Evolutionary conservation across 2,113 vertebrate genomes (phyloP).

Genomic region (Lanius collurio): DNA sequence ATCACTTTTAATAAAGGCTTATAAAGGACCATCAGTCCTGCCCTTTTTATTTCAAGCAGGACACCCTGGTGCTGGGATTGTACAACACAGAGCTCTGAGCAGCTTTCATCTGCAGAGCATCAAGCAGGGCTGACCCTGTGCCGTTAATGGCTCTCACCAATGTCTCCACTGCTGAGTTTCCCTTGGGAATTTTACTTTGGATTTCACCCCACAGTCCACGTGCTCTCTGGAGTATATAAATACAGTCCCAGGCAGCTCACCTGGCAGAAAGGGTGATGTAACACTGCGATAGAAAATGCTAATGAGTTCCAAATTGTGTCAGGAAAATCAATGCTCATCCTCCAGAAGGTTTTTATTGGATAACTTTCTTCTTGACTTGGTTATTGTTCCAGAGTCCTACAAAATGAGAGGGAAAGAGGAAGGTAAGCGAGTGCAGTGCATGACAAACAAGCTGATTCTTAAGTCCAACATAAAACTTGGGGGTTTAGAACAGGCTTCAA

Average conservation of each 20-base stretch:
- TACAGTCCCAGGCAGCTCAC: background rate
- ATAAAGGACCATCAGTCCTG: too few species aligned
- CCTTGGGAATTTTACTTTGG: background rate
- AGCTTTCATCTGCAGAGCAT: background rate
- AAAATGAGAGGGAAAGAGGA: background rate
- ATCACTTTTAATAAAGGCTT: too few species aligned
- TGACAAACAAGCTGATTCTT: background rate
- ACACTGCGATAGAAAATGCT: conserved; percentile 13
- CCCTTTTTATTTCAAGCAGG: too few species aligned
- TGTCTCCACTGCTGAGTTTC: background rate
- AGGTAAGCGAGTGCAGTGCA: background rate
- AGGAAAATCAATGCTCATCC: conserved; percentile 4
- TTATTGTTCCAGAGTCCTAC: background rate
- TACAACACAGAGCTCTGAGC: background rate
- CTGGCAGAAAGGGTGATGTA: background rate
- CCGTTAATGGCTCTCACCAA: background rate
- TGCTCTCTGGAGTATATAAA: background rate
- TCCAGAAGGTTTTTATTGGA: background rate
- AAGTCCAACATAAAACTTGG: background rate
- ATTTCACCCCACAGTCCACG: background rate
- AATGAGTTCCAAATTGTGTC: background rate
- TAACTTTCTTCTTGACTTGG: background rate
- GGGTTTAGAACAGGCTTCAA: background rate
- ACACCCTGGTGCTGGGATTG: background rate
- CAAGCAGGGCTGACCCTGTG: background rate